Conservation (phyloP, 2,888 invertebrate genomes). For the Ephialtes manifestator region DNA sequence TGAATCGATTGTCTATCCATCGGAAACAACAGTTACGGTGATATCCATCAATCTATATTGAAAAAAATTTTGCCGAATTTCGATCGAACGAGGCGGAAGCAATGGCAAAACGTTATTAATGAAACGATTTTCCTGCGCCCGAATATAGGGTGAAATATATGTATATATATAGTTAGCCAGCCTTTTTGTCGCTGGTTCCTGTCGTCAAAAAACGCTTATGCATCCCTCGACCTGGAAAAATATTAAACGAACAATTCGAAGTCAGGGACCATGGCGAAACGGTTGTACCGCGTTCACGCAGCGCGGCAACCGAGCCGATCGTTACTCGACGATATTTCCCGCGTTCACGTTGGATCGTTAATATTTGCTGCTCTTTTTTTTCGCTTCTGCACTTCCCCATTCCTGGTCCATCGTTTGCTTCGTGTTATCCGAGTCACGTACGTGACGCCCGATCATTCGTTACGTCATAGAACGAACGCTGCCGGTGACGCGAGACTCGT, state of each 20-base stretch:
- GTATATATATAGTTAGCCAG: background rate
- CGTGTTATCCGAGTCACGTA: conserved; percentile 39
- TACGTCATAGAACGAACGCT: conserved; percentile 37
- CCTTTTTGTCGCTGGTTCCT: conserved; percentile 23
- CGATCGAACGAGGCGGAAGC: conserved; percentile 47
- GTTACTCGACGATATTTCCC: conserved; percentile 58
- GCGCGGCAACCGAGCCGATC: conserved; percentile 34
- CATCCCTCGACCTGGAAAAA: conserved; percentile 52
- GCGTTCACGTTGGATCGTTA: conserved; percentile 47
- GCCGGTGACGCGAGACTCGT: conserved; percentile 4
- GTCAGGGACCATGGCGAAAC: conserved; percentile 17
- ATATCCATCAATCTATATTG: conserved; percentile 49
- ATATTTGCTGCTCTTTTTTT: conserved; percentile 48
- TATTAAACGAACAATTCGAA: conserved; percentile 65
- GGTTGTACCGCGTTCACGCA: conserved; percentile 31
- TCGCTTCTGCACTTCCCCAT: conserved; percentile 14
- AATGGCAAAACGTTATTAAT: conserved; percentile 62
- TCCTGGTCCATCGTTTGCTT: background rate
- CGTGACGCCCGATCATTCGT: conserved; percentile 41
- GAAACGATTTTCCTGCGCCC: conserved; percentile 51
- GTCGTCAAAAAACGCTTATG: conserved; percentile 63
- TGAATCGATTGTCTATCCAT: background rate
- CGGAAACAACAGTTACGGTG: background rate
- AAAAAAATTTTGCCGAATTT: conserved; percentile 34
- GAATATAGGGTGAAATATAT: conserved; percentile 1